Base-by-base conservation (phyloP, 2,888 invertebrate genomes). In the Diplolepis rosae region DNA sequence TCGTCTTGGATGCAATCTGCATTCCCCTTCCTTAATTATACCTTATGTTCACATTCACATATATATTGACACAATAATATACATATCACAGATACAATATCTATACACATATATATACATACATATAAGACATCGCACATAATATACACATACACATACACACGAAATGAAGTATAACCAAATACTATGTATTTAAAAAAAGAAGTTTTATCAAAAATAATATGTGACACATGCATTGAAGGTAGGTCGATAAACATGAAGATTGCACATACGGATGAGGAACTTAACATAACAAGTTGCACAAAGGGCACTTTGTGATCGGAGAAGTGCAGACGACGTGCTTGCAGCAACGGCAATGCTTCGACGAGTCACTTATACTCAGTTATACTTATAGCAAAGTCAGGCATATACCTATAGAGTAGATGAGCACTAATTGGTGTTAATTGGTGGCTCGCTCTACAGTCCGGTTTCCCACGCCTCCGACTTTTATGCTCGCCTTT, bases 371-470 rank as follows among this genome's bases (percentile, higher is more conserved):
- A 52, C 27, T 54, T n/a, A n/a, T n/a, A n/a, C n/a, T n/a, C n/a
- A n/a, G n/a, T n/a, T n/a, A n/a, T n/a, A n/a, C n/a, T n/a, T 54
- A 54, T 54, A 54, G 30, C 32, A 54, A 54, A 74, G 70, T 67
- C 67, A 74, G 66, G 68, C 70, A 74, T 75, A 78, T 85, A 86
- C 87, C 86, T 87, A n/a, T n/a, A 86, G 84, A 84, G 84, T 85
- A 87, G 87, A 88, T 87, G 87, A 87, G 83, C 85, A 84, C 83
- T 88, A 88, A 88, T 88, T 88, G 88, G 87, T 88, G 88, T 87
- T 88, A 88, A 88, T 88, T 88, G 87, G 83, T 83, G 85, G 83
- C 84, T 85, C 84, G 82, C 83, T 84, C 82, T 80, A 11, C 79
- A 80, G 82, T 79, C 82, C 81, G 79, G 77, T 87, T 88, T 88